These are phyloP conservation scores for Dufourea novaeangliae DNA, from an alignment of 1,140 invertebrate species.

Conservation along the genomic window DNA sequence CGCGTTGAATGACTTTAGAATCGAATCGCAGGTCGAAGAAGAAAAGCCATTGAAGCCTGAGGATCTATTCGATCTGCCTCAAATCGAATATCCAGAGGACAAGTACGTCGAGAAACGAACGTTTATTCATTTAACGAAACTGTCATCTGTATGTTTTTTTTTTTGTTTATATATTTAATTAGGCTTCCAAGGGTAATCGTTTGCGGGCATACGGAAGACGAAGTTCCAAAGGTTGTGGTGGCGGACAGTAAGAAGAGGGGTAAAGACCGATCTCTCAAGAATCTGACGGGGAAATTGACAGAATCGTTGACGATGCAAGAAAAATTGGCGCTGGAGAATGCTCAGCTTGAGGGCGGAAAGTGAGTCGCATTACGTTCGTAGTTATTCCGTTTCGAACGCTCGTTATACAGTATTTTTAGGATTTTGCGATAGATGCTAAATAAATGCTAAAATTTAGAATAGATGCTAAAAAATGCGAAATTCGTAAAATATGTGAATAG, in stretches of 20 bases:
- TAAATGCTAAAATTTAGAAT: too few relatives aligned
- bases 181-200: conserved; percentile 76
- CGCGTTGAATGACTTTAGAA: background rate
- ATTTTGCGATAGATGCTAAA: too few relatives aligned
- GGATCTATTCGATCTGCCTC: conserved; percentile 66
- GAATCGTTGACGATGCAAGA: conserved; percentile 85
- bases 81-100: conserved; percentile 73
- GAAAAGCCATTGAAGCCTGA: conserved; percentile 8
- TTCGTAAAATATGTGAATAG: too few relatives aligned
- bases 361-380: conserved; percentile 55
- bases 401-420: too few relatives aligned
- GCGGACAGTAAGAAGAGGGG: conserved; percentile 69
- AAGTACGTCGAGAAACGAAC: conserved; percentile 61
- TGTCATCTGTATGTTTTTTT: background rate
- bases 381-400: conserved; percentile 3
- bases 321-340: conserved; percentile 84
- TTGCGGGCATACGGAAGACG: conserved; percentile 73
- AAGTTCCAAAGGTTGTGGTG: conserved; percentile 75
- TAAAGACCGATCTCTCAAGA: conserved; percentile 66
- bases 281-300: conserved; percentile 81
- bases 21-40: conserved; percentile 23
- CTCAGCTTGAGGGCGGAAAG: conserved; percentile 83
- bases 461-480: too few relatives aligned
- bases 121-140: background rate
- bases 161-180: conserved; percentile 4